phyloP scores from a whole-genome alignment of 2,888 invertebrate species.

The Dryobota labecula region DNA sequence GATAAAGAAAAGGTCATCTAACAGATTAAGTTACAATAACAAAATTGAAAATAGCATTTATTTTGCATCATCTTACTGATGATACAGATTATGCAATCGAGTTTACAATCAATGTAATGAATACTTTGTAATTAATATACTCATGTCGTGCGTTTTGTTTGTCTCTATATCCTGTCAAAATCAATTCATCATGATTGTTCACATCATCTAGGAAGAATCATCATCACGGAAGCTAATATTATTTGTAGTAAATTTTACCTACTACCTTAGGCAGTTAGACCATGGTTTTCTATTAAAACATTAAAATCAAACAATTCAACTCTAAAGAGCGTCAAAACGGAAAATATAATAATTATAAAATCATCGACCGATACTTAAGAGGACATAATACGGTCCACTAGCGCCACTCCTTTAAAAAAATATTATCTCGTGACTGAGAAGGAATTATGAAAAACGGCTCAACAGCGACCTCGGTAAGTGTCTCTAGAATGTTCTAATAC shows the following conservation, averaged over 20 bases:
- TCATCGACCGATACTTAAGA: too few species aligned
- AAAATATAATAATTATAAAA: neutral
- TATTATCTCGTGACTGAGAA: too few species aligned
- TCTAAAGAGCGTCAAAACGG: too few species aligned
- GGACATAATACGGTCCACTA: too few species aligned
- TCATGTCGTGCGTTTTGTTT: conserved; percentile 5
- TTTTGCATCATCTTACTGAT: conserved; percentile 3
- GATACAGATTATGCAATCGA: conserved; percentile 10
- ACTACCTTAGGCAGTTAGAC: neutral
- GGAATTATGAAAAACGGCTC: too few species aligned
- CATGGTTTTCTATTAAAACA: neutral
- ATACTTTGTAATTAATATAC: conserved; percentile 30
- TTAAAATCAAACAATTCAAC: neutral
- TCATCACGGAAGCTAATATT: neutral
- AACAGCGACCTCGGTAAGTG: too few species aligned
- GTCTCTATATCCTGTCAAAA: conserved; percentile 12
- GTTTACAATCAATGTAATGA: conserved; percentile 3
- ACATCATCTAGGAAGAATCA: conserved; percentile 19
- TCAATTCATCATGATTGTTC: conserved; percentile 19
- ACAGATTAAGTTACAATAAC: neutral
- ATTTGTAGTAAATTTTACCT: neutral
- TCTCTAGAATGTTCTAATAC: too few species aligned
- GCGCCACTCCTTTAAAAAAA: too few species aligned
- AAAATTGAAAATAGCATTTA: neutral
- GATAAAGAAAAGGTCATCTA: conserved; percentile 17